Conservation (phyloP, 1,140 invertebrate species). For the Scaptomyza hsui region DNA sequence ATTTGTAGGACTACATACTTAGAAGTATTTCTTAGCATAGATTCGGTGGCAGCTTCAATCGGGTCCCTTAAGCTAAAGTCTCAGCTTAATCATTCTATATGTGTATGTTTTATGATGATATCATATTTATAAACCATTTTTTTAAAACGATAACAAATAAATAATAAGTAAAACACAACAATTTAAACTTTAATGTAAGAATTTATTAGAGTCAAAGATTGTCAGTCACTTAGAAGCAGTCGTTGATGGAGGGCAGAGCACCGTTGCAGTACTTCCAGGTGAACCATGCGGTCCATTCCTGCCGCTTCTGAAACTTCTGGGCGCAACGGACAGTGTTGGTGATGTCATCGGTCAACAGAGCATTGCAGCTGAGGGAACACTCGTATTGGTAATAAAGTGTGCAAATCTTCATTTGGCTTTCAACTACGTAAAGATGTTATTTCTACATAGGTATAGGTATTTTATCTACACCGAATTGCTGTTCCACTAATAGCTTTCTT, state of each 20-base stretch:
- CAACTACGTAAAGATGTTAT: too few species aligned
- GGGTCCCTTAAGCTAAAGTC: constrained; percentile 61
- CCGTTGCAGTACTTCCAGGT: constrained; percentile 56
- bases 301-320: constrained; percentile 37
- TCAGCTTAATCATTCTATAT: too few species aligned
- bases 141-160: constrained; percentile 23
- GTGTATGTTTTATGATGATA: not conserved
- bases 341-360: constrained; percentile 50
- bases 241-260: constrained; percentile 50
- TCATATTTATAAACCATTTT: constrained; percentile 40
- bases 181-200: not conserved
- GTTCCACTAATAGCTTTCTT: too few species aligned
- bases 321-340: constrained; percentile 55
- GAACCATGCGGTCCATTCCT: constrained; percentile 67
- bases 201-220: constrained; percentile 5
- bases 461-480: too few species aligned
- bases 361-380: constrained; percentile 44
- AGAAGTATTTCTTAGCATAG: constrained; percentile 36
- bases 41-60: constrained; percentile 73
- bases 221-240: constrained; percentile 48
- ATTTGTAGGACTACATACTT: not conserved
- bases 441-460: too few species aligned
- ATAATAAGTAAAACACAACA: constrained; percentile 2
- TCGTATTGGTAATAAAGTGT: too few species aligned
- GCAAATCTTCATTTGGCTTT: too few species aligned